These are phyloP conservation scores for Stomatorhinus ivindoensis DNA, from an alignment of 2,113 vertebrate genomes.

Conservation along the genomic window DNA sequence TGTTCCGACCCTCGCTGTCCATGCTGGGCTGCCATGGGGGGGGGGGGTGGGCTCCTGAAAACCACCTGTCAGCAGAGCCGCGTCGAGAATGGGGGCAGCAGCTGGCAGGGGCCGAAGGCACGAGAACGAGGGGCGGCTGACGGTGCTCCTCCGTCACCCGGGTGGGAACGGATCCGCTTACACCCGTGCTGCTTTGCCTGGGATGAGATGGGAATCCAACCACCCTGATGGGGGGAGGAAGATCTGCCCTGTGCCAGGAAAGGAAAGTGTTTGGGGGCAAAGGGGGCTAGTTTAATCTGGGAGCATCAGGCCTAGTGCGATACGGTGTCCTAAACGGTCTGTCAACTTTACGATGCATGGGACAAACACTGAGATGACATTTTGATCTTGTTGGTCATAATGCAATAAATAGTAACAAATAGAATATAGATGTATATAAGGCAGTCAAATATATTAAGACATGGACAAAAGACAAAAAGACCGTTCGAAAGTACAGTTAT, in stretches of 20 bases:
- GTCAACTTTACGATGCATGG: not conserved
- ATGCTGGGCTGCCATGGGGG: not conserved
- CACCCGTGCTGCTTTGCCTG: not conserved
- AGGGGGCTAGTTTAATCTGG: not conserved
- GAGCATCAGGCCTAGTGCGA: not conserved
- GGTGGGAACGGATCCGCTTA: not conserved
- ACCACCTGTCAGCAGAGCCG: conserved; percentile 61
- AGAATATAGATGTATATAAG: not conserved
- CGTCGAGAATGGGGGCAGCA: conserved; percentile 48
- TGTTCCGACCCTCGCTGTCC: not conserved
- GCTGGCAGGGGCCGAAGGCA: conserved; percentile 64
- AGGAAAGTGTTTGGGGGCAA: not conserved
- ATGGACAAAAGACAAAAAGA: not conserved
- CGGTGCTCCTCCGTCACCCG: not conserved
- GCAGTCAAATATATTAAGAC: not conserved
- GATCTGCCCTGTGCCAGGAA: not conserved
- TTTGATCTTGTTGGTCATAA: not conserved
- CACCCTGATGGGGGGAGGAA: too few species aligned
- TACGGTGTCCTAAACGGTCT: not conserved
- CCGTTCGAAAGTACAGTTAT: not conserved
- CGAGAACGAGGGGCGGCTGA: conserved; percentile 65
- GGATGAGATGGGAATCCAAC: not conserved
- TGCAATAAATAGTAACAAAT: not conserved
- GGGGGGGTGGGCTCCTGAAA: conserved; percentile 10
- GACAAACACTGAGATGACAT: not conserved